Evolutionary conservation across 2,113 vertebrate genomes (phyloP), one percentile per base, ranked within the genome.

Genomic region (Rutilus rutilus): DNA sequence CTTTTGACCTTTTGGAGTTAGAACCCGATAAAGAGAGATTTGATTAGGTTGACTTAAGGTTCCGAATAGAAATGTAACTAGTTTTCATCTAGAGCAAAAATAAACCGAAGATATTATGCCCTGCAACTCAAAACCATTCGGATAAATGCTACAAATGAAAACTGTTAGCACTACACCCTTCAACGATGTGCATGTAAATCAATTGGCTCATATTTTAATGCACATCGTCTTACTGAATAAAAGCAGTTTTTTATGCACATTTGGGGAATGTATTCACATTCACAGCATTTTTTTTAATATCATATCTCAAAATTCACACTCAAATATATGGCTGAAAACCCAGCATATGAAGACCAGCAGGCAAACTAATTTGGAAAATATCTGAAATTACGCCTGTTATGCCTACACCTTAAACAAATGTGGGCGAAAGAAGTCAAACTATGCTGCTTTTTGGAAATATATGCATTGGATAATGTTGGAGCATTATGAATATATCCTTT

Each of bases 1-100:
- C 85, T 59, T 65, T 54, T 87, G 78, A 85, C 77, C 85, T 87
- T 86, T 85, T 64, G 33, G 42, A 52, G 76, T 57, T 50, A 54
- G 39, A 82, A 89, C 88, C 83, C 71, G 50, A 81, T 77, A 57
- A 88, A 81, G 17, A 33, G 50, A 17, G 50, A 52, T 17, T 52
- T 57, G 33, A 33, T 33, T 11, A 14, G n/a, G n/a, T 64, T 11
- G 4, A 27, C 23, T 59, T n/a, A 60, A 59, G 23, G 30, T 39
- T 39, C 14, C 2, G 3, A 60, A 11, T 25, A 25, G 21, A 21
- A 23, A 42, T 12, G n/a, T 78, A 27, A 33, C n/a, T 6, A 50
- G 73, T 25, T 67, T 67, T 67, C 30, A 67, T 67, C 27, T 19
- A 33, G 65, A 69, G 30, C 6, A 52, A 42, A 42, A 33, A 39